phyloP scores from a whole-genome alignment of 2,797 vertebrate species.

The Sylvia borin region DNA sequence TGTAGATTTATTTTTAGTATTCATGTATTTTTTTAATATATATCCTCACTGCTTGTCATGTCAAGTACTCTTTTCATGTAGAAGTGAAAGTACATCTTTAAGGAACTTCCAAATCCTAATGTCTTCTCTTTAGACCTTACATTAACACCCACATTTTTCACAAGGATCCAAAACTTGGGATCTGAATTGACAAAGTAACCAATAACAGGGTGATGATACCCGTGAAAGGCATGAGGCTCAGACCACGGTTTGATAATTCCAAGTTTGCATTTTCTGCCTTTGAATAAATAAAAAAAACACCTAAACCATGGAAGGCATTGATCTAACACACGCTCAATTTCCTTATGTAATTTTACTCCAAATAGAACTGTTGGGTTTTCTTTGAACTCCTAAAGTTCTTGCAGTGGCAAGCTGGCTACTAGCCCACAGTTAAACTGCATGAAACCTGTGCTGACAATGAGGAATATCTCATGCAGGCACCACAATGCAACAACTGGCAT shows the following conservation, averaged over 20 bases:
- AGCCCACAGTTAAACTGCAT: background rate
- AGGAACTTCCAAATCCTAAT: background rate
- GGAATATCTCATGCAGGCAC: background rate
- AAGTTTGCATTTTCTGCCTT: background rate
- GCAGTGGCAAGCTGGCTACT: background rate
- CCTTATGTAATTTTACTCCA: background rate
- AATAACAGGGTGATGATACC: background rate
- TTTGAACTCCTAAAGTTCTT: background rate
- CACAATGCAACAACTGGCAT: background rate
- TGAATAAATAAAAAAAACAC: background rate
- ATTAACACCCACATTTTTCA: background rate
- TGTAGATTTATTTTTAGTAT: background rate
- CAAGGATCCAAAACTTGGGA: background rate
- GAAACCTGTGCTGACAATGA: background rate
- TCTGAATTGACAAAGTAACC: background rate
- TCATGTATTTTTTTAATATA: background rate
- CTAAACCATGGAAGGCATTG: background rate
- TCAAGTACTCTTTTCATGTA: background rate
- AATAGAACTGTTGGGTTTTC: background rate
- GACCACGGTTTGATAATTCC: background rate
- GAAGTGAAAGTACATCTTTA: background rate
- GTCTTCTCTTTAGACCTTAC: background rate
- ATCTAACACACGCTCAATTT: background rate
- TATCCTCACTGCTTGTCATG: background rate
- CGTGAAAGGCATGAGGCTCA: background rate